Evolutionary conservation across 53 echinoderm and acorn worm species (phyloP), one percentile per base, ranked within the genome.

Genomic region (Hippasteria phrygiana): DNA sequence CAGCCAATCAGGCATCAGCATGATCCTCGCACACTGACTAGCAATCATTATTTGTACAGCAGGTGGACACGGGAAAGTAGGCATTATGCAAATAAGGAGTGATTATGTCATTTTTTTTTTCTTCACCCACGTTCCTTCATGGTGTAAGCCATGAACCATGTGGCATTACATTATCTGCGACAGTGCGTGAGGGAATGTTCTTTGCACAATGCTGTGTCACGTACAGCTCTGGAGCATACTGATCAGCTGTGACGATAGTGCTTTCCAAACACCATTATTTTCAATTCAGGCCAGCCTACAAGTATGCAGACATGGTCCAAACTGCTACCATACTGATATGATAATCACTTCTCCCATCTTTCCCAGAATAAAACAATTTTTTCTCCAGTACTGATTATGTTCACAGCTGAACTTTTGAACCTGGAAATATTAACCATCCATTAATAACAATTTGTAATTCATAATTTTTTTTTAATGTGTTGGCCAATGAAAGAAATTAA

Each of bases 41-140:
- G 38, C 33, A 48, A 31, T n/a, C 76, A 48, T 22, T 76, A 50
- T 50, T 24, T 10, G 14, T 51, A 33, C 76, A 79, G 79, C 79
- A 31, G 29, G 33, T 34, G 77, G 26, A 56, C 70, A 69, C 37
- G n/a, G 20, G 70, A 56, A 56, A 39, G 59, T 62, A 62, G 65
- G 62, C 63, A 81, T 43, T 64, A 81, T 81, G 81, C 81, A 65
- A 81, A 81, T 43, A 46, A 65, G 65, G 43, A 22, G 40, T 35
- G 67, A 67, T 42, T 40, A 72, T 72, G 73, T 41, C 16, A 4
- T n/a, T 72, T n/a, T 0, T 1, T n/a, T 43, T 17, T 72, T 72
- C 18, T 36, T 59, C 78, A 31, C 16, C 31, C 54, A 11, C 9
- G 34, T 20, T 22, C 59, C 26, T 22, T 3, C n/a, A n/a, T n/a